These are phyloP conservation scores for Rhorus exstirpatorius DNA, from an alignment of 2,888 invertebrate species.

Conservation along the genomic window DNA sequence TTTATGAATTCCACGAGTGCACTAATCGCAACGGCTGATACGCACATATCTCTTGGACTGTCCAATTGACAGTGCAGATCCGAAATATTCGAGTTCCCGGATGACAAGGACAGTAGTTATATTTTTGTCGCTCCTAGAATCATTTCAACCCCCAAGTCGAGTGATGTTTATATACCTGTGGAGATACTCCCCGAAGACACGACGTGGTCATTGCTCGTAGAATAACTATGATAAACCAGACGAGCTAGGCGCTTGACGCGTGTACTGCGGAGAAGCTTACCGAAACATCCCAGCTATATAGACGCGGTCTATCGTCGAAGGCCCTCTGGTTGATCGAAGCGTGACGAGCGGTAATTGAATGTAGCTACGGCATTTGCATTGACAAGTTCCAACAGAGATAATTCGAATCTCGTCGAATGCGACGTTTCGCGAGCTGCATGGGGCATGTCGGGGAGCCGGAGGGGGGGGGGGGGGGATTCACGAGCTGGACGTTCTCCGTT, in stretches of 20 bases:
- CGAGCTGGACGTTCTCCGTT: slow-evolving; percentile 75
- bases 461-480: slow-evolving; percentile 3
- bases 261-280: slow-evolving; percentile 52
- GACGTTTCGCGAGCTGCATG: slow-evolving; percentile 78
- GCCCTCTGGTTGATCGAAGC: slow-evolving; percentile 81
- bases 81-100: too few relatives aligned
- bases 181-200: too few relatives aligned
- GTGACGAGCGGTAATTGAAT: slow-evolving; percentile 85
- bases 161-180: too few relatives aligned
- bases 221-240: slow-evolving; percentile 25
- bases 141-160: too few relatives aligned
- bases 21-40: too few relatives aligned
- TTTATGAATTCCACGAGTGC: too few relatives aligned
- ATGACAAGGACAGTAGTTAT: too few relatives aligned
- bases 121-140: too few relatives aligned
- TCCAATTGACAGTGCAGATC: too few relatives aligned
- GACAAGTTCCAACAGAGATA: slow-evolving; percentile 85
- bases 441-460: slow-evolving; percentile 44
- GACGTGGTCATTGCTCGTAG: slow-evolving; percentile 7
- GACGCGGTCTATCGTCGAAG: slow-evolving; percentile 66
- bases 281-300: slow-evolving; percentile 44
- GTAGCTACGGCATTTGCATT: slow-evolving; percentile 85
- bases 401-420: slow-evolving; percentile 85
- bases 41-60: too few relatives aligned
- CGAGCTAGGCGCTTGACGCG: slow-evolving; percentile 46